Base-by-base conservation (phyloP, 2,113 vertebrate species). In the Merops nubicus region DNA sequence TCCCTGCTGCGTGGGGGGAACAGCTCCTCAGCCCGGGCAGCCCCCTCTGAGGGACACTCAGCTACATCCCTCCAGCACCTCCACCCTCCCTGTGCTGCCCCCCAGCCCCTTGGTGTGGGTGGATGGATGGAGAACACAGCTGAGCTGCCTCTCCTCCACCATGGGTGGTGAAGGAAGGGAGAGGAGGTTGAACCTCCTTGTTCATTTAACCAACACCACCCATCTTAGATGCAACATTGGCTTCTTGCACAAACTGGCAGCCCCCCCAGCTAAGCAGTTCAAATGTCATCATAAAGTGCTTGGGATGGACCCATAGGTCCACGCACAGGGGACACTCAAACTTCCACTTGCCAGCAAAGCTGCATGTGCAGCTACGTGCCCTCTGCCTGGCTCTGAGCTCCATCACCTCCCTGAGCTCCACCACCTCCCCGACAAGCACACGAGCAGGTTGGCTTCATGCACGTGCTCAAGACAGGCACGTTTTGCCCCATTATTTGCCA, bases 301-400 rank as follows among this genome's bases (percentile, higher is more conserved):
- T 48, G 48, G 28, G 20, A 11, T 38, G 76, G 31, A 47, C 26
- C 40, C 21, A 6, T 1, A n/a, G n/a, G 8, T 63, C 57, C 29
- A 5, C 4, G 21, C 34, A 33, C 5, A 22, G n/a, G 12, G 12
- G 45, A 47, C 19, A 1, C 26, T 28, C 36, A 25, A 43, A 10
- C 13, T 45, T 68, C 21, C 4, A 15, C 15, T n/a, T 54, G 12
- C 31, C 18, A 5, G 14, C 22, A 70, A 72, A 64, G 38, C 8
- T 0, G 0, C 20, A 7, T 0, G 1, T 3, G 40, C 10, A 15
- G 31, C 26, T 11, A 4, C 4, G 6, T 31, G 23, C 3, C 33
- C 51, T 54, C 80, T 22, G 11, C 42, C 21, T 2, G 12, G 8
- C 12, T 42, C 23, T 0, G 0, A 34, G 51, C 51, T 50, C 45